Conservation (phyloP, 2,888 invertebrate genomes). For the Drosophila sordidapex region DNA sequence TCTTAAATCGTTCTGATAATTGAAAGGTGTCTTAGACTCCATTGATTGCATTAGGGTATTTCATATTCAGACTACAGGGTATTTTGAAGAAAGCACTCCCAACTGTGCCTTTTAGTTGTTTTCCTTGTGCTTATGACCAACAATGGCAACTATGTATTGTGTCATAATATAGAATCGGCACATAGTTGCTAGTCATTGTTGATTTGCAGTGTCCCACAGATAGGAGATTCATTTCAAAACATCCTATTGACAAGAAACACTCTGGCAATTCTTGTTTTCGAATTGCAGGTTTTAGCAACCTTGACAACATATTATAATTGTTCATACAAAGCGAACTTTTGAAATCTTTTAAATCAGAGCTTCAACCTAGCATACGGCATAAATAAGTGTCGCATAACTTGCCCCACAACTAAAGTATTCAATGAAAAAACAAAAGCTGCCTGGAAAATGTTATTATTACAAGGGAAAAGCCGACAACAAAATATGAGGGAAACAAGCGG, state of each 20-base stretch:
- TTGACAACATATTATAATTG: neutral
- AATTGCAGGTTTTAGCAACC: neutral
- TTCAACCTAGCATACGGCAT: neutral
- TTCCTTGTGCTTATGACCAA: neutral
- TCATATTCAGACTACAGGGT: neutral
- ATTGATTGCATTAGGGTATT: neutral
- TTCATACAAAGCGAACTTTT: neutral
- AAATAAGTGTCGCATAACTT: slow-evolving; percentile 8
- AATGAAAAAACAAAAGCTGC: neutral
- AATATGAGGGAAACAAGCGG: slow-evolving; percentile 29
- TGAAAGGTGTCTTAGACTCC: neutral
- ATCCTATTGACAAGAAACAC: neutral
- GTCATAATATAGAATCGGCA: neutral
- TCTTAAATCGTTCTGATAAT: neutral
- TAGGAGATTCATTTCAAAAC: neutral
- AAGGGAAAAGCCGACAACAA: slow-evolving; percentile 1
- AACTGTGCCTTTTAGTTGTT: neutral
- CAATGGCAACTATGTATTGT: neutral
- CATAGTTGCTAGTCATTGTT: neutral
- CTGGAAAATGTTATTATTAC: slow-evolving; percentile 9
- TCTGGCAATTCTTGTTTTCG: neutral
- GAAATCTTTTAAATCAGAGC: neutral
- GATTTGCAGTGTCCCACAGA: neutral
- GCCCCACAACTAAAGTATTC: neutral
- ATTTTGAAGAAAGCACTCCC: neutral